Evolutionary conservation across 2,888 invertebrate genomes (phyloP).

Genomic region (Xestia xanthographa): DNA sequence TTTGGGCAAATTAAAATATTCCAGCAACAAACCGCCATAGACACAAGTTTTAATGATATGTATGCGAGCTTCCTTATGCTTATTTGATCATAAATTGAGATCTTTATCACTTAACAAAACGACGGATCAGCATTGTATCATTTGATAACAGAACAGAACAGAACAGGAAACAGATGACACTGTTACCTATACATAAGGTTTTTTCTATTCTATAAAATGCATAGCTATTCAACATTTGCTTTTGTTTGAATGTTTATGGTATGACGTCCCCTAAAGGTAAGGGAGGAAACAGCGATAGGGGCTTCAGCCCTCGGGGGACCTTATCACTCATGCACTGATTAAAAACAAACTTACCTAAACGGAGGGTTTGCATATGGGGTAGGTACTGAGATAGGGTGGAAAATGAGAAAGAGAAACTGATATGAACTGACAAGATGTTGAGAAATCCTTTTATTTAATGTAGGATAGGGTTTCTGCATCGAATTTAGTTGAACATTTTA

Average conservation of each 20-base stretch:
- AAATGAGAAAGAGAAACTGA: slow-evolving; percentile 45
- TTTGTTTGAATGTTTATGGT: slow-evolving; percentile 70
- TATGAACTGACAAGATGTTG: slow-evolving; percentile 28
- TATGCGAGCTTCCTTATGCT: neutral
- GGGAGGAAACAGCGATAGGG: slow-evolving; percentile 64
- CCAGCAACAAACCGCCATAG: neutral
- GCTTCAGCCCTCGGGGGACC: slow-evolving; percentile 73
- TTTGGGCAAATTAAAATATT: neutral
- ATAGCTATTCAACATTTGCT: slow-evolving; percentile 54
- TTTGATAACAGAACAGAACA: no score
- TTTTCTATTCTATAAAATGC: slow-evolving; percentile 30
- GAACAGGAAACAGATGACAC: neutral
- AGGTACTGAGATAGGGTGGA: slow-evolving; percentile 69
- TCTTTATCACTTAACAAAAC: neutral
- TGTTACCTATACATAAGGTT: slow-evolving; percentile 7
- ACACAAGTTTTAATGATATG: neutral
- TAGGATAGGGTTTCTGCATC: neutral
- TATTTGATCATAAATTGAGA: neutral
- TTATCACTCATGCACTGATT: slow-evolving; percentile 88
- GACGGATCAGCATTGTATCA: neutral
- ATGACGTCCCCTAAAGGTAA: slow-evolving; percentile 78
- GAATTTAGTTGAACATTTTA: neutral
- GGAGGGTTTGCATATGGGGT: slow-evolving; percentile 77
- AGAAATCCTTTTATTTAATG: slow-evolving; percentile 19
- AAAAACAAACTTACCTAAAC: slow-evolving; percentile 86